Percentiles rank a stretch among this genome's conserved stretches.
These are phyloP conservation scores for Tachina lurida DNA, from an alignment of 2,888 invertebrate genomes.

Conservation along the genomic window DNA sequence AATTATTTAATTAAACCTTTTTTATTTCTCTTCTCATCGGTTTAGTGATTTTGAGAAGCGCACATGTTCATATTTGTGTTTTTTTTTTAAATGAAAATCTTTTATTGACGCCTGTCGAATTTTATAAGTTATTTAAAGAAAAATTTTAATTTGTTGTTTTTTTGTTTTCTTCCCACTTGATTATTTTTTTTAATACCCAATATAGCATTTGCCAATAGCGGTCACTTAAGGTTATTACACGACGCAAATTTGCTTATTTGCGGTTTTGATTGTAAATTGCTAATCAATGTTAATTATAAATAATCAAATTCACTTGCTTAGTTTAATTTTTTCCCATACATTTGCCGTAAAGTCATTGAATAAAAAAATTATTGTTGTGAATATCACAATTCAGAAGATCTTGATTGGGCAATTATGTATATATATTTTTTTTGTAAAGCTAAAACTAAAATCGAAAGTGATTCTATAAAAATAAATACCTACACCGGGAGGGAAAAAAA, in stretches of 20 bases:
- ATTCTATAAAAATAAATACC: not conserved
- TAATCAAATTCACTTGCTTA: slow-evolving; percentile 35
- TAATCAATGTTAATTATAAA: slow-evolving; percentile 48
- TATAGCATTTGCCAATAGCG: slow-evolving; percentile 48
- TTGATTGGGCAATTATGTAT: not conserved
- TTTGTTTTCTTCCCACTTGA: not conserved
- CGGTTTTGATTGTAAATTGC: slow-evolving; percentile 26
- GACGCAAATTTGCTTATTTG: slow-evolving; percentile 61
- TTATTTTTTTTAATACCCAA: not conserved
- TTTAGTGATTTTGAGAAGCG: not conserved
- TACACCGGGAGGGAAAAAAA: too few species aligned
- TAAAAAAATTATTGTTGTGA: not conserved
- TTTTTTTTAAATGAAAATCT: not conserved
- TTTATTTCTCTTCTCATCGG: not conserved
- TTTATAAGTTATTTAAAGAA: not conserved
- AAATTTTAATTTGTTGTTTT: slow-evolving; percentile 1
- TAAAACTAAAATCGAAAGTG: not conserved
- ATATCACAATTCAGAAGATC: not conserved
- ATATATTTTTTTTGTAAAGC: not conserved
- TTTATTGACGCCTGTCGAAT: slow-evolving; percentile 50
- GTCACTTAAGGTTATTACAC: slow-evolving; percentile 71
- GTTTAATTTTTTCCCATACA: not conserved
- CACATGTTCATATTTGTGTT: slow-evolving; percentile 5
- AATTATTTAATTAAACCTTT: not conserved
- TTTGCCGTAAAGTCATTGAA: not conserved